A percentile compares a stretch with the other conserved stretches of the same genome.
Evolutionary conservation across 2,113 vertebrate genomes (phyloP).

Genomic region (Hippocampus abdominalis): DNA sequence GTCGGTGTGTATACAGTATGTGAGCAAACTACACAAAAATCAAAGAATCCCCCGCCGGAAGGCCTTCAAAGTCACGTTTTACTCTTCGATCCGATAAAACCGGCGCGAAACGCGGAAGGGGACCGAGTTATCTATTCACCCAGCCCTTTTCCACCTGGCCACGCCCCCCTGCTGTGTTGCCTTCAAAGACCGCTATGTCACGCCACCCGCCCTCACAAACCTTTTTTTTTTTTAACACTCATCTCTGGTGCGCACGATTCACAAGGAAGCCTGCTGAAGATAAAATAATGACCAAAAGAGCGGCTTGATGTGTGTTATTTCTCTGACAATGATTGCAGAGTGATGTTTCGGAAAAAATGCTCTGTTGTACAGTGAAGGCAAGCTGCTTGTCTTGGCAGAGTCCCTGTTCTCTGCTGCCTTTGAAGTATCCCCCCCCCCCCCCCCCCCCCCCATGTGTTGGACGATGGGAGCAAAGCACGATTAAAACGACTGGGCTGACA

Average conservation of each 20-base stretch:
- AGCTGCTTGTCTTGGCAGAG: slow-evolving; percentile 47
- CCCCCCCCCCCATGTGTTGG: slow-evolving; percentile 45
- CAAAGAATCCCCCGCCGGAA: slow-evolving; percentile 49
- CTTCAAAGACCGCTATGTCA: slow-evolving; percentile 65
- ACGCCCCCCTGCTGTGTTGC: slow-evolving; percentile 31
- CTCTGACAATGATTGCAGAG: slow-evolving; percentile 43
- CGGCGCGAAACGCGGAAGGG: slow-evolving; percentile 35
- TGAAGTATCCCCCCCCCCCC: slow-evolving; percentile 46
- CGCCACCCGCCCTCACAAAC: slow-evolving; percentile 29
- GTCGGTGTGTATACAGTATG: neutral
- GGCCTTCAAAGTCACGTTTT: slow-evolving; percentile 59
- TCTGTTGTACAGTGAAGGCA: slow-evolving; percentile 47
- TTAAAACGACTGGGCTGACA: slow-evolving; percentile 64
- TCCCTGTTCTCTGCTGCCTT: slow-evolving; percentile 31
- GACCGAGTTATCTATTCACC: slow-evolving; percentile 50
- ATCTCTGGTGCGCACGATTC: slow-evolving; percentile 14
- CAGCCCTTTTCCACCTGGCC: slow-evolving; percentile 36
- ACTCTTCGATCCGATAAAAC: slow-evolving; percentile 39
- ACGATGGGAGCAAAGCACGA: slow-evolving; percentile 54
- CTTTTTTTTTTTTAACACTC: slow-evolving; percentile 27
- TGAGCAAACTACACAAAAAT: slow-evolving; percentile 16
- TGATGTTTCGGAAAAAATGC: slow-evolving; percentile 45
- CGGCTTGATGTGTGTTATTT: slow-evolving; percentile 35
- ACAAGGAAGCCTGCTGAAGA: slow-evolving; percentile 32
- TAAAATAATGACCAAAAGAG: slow-evolving; percentile 26